Percentiles rank a stretch among this genome's conserved stretches.
phyloP scores from a whole-genome alignment of 2,888 invertebrate species.

The Nymphalis c-album region DNA sequence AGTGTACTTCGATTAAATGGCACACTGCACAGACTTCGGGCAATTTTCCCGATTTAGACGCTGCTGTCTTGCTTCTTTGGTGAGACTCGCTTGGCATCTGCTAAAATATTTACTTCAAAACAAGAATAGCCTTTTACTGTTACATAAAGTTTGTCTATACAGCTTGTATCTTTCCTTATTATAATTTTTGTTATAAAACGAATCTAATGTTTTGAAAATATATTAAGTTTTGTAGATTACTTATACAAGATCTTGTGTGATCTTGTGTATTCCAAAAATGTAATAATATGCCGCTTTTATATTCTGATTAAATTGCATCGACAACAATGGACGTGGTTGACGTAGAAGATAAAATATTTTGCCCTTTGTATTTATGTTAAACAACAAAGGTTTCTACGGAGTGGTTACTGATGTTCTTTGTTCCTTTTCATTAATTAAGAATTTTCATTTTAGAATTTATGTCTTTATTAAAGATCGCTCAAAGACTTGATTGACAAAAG shows the following conservation, averaged over 20 bases:
- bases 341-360: constrained; percentile 61
- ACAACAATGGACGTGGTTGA: constrained; percentile 61
- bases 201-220: too few relatives aligned
- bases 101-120: constrained; percentile 32
- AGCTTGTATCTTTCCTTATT: background rate
- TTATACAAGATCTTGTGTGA: too few relatives aligned
- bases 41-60: constrained; percentile 56
- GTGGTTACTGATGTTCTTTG: constrained; percentile 56
- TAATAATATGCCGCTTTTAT: constrained; percentile 40
- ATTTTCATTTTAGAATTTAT: constrained; percentile 39
- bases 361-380: constrained; percentile 64
- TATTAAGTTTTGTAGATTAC: too few relatives aligned
- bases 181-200: too few relatives aligned
- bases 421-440: constrained; percentile 51
- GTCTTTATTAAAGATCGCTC: constrained; percentile 33
- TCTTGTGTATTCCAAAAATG: too few relatives aligned
- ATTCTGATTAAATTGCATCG: constrained; percentile 67
- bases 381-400: constrained; percentile 53
- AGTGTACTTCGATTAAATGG: constrained; percentile 26
- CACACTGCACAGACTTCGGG: constrained; percentile 47
- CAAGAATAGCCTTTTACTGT: constrained; percentile 3
- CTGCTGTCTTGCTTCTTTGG: constrained; percentile 45
- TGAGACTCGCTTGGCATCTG: constrained; percentile 25
- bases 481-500: constrained; percentile 35
- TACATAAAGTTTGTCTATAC: background rate